A percentile compares a stretch with the other conserved stretches of the same genome.
phyloP scores from a whole-genome alignment of 2,888 invertebrate species.

The Eurytoma adleriae region DNA sequence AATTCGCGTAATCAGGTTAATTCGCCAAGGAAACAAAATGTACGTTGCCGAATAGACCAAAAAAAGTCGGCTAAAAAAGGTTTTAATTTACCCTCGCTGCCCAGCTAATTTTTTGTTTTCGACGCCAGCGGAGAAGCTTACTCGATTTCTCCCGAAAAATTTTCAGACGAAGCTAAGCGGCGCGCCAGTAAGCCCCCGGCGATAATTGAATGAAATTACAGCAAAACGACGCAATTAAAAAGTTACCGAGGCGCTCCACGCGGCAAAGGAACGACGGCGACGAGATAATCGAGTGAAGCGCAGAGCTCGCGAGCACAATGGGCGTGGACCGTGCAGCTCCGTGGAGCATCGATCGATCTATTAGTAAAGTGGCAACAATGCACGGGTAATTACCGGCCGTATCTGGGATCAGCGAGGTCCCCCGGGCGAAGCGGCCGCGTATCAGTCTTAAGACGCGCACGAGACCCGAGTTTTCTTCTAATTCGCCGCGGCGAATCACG shows the following conservation, averaged over 20 bases:
- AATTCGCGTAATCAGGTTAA: no score
- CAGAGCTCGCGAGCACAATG: slow-evolving; percentile 4
- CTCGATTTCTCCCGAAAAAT: no score
- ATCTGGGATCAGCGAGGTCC: slow-evolving; percentile 64
- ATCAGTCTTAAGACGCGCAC: no score
- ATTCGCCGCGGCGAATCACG: slow-evolving; percentile 54
- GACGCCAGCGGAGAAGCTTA: no score
- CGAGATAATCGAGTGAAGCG: slow-evolving; percentile 39
- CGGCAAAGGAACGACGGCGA: not conserved
- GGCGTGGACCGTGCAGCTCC: not conserved
- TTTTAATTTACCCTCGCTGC: no score
- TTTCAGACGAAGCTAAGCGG: no score
- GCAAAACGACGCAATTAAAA: slow-evolving; percentile 38
- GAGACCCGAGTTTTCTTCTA: slow-evolving; percentile 22
- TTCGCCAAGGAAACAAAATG: no score
- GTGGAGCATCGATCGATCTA: slow-evolving; percentile 61
- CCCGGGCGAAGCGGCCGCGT: slow-evolving; percentile 39
- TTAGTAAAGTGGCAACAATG: slow-evolving; percentile 67
- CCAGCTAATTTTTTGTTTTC: no score
- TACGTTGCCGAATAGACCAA: no score
- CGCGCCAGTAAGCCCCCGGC: no score
- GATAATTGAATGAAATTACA: slow-evolving; percentile 18
- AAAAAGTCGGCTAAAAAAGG: no score
- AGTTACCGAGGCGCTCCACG: not conserved
- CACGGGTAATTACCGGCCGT: slow-evolving; percentile 64